Evolutionary conservation across 2,113 vertebrate species (phyloP).

Genomic region (Ptyas mucosa): DNA sequence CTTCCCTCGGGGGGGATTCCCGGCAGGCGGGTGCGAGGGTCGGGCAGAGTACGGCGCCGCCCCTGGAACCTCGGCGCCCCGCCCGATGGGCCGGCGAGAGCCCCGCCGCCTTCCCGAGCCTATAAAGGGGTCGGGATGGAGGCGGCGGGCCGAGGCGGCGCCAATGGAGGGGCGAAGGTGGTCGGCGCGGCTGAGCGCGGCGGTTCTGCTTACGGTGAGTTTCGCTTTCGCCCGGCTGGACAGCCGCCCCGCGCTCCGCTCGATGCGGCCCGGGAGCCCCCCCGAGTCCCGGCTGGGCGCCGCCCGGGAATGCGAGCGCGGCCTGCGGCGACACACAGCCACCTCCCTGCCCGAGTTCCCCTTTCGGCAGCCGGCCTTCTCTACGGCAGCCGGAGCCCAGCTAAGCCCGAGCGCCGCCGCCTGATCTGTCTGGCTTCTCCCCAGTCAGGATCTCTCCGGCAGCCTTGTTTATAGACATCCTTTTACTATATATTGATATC

Average conservation of each 20-base stretch:
- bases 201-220: background rate
- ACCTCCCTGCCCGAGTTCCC: background rate
- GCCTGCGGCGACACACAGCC: fast-evolving
- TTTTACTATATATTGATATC: no score
- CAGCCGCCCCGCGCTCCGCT: background rate
- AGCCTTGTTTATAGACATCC: fast-evolving
- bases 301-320: fast-evolving
- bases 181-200: background rate
- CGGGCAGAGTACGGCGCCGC: background rate
- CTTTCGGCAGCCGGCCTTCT: background rate
- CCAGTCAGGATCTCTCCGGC: background rate
- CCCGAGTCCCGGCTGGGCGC: background rate
- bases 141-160: background rate
- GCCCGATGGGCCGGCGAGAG: background rate
- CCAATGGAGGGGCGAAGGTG: background rate
- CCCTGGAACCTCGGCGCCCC: background rate
- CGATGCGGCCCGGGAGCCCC: background rate
- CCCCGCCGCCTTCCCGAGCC: background rate
- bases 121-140: background rate
- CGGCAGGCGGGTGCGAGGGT: background rate
- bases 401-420: background rate
- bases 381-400: background rate
- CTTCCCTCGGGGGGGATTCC: background rate
- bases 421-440: background rate
- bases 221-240: background rate